Evolutionary conservation across 2,797 vertebrate species (phyloP), one percentile per base, ranked within the genome.

Genomic region (Lacerta bilineata): DNA sequence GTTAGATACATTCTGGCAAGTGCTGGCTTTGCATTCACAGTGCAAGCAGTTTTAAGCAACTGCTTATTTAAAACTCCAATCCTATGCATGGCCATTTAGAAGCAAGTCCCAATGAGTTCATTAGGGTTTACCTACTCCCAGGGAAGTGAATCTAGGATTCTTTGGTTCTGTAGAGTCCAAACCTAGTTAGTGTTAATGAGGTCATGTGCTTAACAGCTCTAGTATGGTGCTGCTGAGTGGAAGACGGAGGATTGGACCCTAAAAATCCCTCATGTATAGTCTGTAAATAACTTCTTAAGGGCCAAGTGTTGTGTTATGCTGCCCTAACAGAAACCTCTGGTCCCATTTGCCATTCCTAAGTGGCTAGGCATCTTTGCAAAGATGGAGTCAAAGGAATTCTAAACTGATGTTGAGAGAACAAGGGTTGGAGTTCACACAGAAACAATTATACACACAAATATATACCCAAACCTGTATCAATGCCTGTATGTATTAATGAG

Each of bases 231-330:
- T 20, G 27, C 33, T 39, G 61, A 41, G 46, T 8, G 20, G 39
- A 61, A 43, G 84, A 43, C 29, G 66, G 69, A n/a, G 27, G 55
- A 64, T 61, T 15, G 59, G 59, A n/a, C 15, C 66, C 46, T 76
- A 43, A 75, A 76, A 59, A 36, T 76, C 83, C 15, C 55, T 61
- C 50, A 39, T 75, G 46, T 29, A 75, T 55, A 76, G 39, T 5
- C 36, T 85, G 33, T 61, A 59, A 85, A 77, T 55, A 77, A 27
- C 27, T 64, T 66, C 77, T 64, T 64, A 64, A 77, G 55, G 1
- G 74, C 43, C 84, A 85, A 86, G 84, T 66, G 41, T 46, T 43
- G 59, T 61, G 39, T 41, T 77, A 41, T 43, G 27, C 74, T 77
- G 29, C 64, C 5, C 27, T 23, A 43, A 20, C 39, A 20, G 25